Conservation (phyloP, 2,888 invertebrate genomes). For the Hesperia comma region DNA sequence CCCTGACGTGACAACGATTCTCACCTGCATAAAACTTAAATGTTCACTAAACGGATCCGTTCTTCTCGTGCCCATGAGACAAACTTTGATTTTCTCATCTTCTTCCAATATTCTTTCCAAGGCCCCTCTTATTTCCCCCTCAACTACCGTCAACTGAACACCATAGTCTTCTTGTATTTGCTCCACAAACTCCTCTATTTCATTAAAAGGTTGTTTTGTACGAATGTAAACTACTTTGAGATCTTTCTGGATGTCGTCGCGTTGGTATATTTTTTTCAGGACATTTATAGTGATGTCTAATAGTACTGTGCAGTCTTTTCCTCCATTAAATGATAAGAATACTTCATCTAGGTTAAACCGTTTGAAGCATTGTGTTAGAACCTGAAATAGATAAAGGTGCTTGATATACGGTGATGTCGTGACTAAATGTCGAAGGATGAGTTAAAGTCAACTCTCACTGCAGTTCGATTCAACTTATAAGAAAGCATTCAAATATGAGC, state of each 20-base stretch:
- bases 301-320: slow-evolving; percentile 98
- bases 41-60: slow-evolving; percentile 93
- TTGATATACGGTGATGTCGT: background rate
- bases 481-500: too few species aligned
- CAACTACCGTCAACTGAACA: slow-evolving; percentile 87
- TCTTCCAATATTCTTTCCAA: slow-evolving; percentile 85
- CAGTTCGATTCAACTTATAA: too few species aligned
- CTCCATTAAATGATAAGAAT: slow-evolving; percentile 98
- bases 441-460: too few species aligned
- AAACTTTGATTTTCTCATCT: slow-evolving; percentile 88
- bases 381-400: slow-evolving; percentile 67
- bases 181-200: slow-evolving; percentile 93
- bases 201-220: slow-evolving; percentile 91
- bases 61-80: slow-evolving; percentile 95
- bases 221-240: slow-evolving; percentile 92
- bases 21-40: slow-evolving; percentile 88
- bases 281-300: slow-evolving; percentile 79
- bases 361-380: slow-evolving; percentile 84
- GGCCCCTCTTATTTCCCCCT: slow-evolving; percentile 89
- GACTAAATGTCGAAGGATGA: too few species aligned
- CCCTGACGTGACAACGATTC: slow-evolving; percentile 11
- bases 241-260: slow-evolving; percentile 64
- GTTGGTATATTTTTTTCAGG: slow-evolving; percentile 58
- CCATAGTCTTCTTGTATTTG: slow-evolving; percentile 88
- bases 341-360: slow-evolving; percentile 89